Conservation (phyloP, 2,888 invertebrate genomes). For the Timandra comae region DNA sequence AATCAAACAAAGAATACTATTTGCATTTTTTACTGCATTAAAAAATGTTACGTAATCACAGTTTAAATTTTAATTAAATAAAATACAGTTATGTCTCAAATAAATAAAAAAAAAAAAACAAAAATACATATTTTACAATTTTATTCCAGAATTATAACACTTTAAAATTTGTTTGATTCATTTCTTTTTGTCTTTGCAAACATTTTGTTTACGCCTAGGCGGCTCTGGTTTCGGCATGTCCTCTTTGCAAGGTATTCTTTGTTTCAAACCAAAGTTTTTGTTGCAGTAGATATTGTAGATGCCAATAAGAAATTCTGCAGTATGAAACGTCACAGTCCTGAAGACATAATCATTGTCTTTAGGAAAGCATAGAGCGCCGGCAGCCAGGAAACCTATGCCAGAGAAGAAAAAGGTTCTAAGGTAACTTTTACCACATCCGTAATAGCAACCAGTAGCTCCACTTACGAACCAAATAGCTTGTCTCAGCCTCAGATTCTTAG, state of each 20-base stretch:
- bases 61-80: no score
- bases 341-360: constrained; percentile 47
- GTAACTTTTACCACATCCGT: constrained; percentile 18
- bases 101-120: no score
- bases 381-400: constrained; percentile 29
- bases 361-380: constrained; percentile 47
- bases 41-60: no score
- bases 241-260: constrained; percentile 35
- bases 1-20: no score
- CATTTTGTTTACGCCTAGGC: constrained; percentile 6
- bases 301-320: constrained; percentile 21
- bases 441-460: constrained; percentile 26
- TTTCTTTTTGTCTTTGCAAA: constrained; percentile 5
- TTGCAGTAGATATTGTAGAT: constrained; percentile 32
- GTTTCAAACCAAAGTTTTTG: constrained; percentile 26
- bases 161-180: no score
- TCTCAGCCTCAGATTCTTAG: constrained; percentile 31
- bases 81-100: no score
- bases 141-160: no score
- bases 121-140: no score
- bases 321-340: constrained; percentile 23
- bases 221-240: constrained; percentile 28
- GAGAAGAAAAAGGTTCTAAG: constrained; percentile 30
- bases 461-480: no score
- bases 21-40: no score